These are phyloP conservation scores for Leptinotarsa tumamoca DNA, from an alignment of 2,888 invertebrate species.

Conservation along the genomic window DNA sequence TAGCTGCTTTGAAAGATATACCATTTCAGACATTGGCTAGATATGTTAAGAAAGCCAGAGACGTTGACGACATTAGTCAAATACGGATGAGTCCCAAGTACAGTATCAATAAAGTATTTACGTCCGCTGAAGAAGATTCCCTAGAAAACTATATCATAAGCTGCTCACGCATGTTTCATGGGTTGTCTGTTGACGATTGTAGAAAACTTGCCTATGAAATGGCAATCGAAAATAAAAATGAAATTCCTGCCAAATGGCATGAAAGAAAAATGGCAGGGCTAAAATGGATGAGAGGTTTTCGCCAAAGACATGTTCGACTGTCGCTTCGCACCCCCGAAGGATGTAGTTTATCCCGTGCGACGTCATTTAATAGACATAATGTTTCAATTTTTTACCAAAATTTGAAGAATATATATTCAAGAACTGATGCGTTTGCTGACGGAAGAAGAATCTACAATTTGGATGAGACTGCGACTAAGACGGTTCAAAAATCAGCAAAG, in stretches of 20 bases:
- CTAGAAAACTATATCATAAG: neutral
- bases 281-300: constrained; percentile 34
- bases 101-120: constrained; percentile 31
- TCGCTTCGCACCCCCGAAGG: neutral
- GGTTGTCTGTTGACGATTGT: too few species aligned
- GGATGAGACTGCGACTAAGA: constrained; percentile 42
- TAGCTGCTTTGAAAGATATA: too few species aligned
- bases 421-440: constrained; percentile 34
- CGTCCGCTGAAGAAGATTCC: constrained; percentile 21
- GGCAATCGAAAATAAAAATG: too few species aligned
- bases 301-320: constrained; percentile 28
- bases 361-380: constrained; percentile 28
- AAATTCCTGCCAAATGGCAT: too few species aligned
- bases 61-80: constrained; percentile 17
- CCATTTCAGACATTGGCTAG: too few species aligned
- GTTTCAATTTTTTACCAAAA: constrained; percentile 16
- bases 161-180: too few species aligned
- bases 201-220: too few species aligned
- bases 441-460: constrained; percentile 39
- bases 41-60: neutral
- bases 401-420: constrained; percentile 26
- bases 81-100: constrained; percentile 37
- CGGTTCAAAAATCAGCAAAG: constrained; percentile 43
- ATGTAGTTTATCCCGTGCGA: neutral
- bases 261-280: neutral